Conservation (phyloP, 1,140 invertebrate species). For the Hylaeus volcanicus region DNA sequence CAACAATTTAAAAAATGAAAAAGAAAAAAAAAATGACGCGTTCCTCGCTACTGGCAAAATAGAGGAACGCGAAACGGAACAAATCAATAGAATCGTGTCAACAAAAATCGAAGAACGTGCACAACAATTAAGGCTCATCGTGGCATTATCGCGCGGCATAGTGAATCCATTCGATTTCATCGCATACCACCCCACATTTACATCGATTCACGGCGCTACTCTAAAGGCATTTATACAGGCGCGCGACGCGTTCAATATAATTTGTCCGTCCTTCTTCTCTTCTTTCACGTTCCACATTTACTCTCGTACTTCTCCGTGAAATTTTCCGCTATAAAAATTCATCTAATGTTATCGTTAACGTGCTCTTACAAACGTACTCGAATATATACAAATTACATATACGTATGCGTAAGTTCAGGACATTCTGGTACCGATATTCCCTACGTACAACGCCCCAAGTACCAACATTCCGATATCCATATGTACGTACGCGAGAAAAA, state of each 20-base stretch:
- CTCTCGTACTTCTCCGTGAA: background rate
- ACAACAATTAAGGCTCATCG: conserved; percentile 56
- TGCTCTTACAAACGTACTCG: conserved; percentile 62
- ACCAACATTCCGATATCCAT: background rate
- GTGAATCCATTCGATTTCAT: conserved; percentile 25
- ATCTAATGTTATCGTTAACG: conserved; percentile 50
- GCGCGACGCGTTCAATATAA: background rate
- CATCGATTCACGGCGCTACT: conserved; percentile 29
- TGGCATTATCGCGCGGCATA: conserved; percentile 49
- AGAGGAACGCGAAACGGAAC: background rate
- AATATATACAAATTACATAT: conserved; percentile 67
- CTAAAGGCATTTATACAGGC: conserved; percentile 37
- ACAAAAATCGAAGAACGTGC: conserved; percentile 42
- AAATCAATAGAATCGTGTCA: background rate
- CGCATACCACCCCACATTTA: conserved; percentile 17
- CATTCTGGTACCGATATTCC: conserved; percentile 21
- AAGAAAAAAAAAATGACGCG: no score
- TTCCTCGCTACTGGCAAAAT: background rate
- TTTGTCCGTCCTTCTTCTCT: background rate
- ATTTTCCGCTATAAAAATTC: conserved; percentile 50
- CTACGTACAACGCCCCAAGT: background rate
- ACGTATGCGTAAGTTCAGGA: conserved; percentile 33
- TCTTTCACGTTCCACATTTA: background rate
- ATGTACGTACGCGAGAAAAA: background rate
- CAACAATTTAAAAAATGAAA: background rate